These are phyloP conservation scores for Apteryx owenii DNA, from an alignment of 2,113 vertebrate genomes.

Conservation along the genomic window DNA sequence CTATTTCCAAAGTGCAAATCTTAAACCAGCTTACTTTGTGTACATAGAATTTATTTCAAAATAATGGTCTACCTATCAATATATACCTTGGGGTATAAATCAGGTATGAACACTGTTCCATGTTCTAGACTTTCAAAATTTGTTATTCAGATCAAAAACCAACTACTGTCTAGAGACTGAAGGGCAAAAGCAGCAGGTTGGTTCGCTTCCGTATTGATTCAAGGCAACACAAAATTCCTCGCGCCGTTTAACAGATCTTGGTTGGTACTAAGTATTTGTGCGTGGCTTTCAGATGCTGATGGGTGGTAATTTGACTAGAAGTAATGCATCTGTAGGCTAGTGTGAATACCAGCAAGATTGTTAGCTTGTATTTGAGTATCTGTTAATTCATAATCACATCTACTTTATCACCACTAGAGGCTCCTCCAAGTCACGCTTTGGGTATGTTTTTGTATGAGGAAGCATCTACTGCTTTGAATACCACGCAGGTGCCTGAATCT, in stretches of 20 bases:
- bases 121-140: neutral
- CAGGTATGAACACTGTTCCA: rapidly evolving
- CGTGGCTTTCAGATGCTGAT: neutral
- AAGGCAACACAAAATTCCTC: neutral
- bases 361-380: neutral
- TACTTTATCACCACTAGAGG: constrained; percentile 61
- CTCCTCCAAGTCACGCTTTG: constrained; percentile 56
- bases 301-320: neutral
- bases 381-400: constrained; percentile 18
- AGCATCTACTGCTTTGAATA: neutral
- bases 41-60: neutral
- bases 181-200: neutral
- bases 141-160: neutral
- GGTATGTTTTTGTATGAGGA: neutral
- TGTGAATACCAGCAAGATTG: neutral
- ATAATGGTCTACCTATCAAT: neutral
- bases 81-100: neutral
- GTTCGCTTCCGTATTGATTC: neutral
- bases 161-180: neutral
- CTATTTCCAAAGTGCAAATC: neutral
- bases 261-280: neutral
- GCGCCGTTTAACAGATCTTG: neutral
- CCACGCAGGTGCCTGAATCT: neutral
- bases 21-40: neutral
- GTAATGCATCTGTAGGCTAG: neutral